Conservation (phyloP, 2,797 vertebrate species). For the Falco naumanni region DNA sequence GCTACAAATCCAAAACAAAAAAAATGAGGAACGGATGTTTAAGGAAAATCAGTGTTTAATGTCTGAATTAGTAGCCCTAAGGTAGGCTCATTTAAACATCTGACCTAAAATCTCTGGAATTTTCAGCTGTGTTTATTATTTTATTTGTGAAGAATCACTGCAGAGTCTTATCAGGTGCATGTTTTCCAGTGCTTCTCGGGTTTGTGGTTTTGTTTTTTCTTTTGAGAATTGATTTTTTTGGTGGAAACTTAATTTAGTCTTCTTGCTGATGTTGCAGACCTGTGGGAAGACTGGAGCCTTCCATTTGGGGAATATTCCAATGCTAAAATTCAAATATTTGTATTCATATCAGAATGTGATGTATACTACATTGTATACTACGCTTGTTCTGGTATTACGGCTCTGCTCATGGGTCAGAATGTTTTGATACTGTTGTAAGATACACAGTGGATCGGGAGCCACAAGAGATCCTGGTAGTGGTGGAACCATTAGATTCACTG, state of each 20-base stretch:
- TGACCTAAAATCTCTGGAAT: neutral
- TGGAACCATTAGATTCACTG: neutral
- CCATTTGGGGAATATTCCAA: neutral
- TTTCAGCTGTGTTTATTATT: neutral
- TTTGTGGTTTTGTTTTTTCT: neutral
- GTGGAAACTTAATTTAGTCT: neutral
- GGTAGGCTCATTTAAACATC: conserved; percentile 77
- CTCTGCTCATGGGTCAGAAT: neutral
- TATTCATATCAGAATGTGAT: neutral
- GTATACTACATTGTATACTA: neutral
- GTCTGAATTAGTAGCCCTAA: conserved; percentile 81
- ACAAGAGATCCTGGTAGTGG: neutral
- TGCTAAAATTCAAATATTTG: neutral
- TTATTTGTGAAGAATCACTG: neutral
- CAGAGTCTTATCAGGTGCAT: neutral
- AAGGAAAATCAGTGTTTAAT: conserved; percentile 89
- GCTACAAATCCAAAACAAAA: conserved; percentile 85
- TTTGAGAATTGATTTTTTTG: neutral
- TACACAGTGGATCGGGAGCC: neutral
- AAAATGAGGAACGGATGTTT: conserved; percentile 90
- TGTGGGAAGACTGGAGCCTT: neutral
- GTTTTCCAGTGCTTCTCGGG: neutral
- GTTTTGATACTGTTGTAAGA: neutral
- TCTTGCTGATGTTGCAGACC: neutral
- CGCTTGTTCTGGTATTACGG: neutral